Conservation (phyloP, 2,888 invertebrate species). For the Pseudococcus longispinus region DNA sequence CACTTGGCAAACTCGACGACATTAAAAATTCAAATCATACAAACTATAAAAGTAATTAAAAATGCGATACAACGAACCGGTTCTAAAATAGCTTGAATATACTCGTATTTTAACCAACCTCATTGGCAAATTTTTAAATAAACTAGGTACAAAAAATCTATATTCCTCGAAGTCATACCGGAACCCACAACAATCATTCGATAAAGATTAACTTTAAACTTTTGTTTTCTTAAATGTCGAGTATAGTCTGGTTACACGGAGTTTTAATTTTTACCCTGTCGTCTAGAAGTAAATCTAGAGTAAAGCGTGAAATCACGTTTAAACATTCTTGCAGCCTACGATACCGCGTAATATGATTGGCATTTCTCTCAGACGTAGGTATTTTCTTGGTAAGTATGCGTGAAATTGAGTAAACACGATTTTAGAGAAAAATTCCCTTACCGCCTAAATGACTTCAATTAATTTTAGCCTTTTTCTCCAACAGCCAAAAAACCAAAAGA, state of each 20-base stretch:
- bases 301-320: conserved; percentile 16
- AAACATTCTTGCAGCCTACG: neutral
- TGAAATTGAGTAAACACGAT: conserved; percentile 44
- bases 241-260: neutral
- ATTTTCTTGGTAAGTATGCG: conserved; percentile 7
- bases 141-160: too few species aligned
- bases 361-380: conserved; percentile 3
- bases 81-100: neutral
- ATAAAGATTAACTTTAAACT: too few species aligned
- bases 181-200: too few species aligned
- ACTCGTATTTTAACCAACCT: too few species aligned
- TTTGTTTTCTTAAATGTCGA: too few species aligned
- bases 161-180: too few species aligned
- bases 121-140: too few species aligned
- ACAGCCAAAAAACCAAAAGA: neutral
- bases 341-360: neutral
- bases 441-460: conserved; percentile 27
- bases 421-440: neutral
- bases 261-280: neutral
- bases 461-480: neutral
- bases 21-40: neutral
- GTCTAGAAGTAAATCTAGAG: neutral
- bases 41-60: neutral
- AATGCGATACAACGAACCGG: neutral
- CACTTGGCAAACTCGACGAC: neutral